Percentiles rank a stretch among this genome's conserved stretches.
phyloP scores from a whole-genome alignment of 2,797 vertebrate genomes.

The Diglossa cyanea region DNA sequence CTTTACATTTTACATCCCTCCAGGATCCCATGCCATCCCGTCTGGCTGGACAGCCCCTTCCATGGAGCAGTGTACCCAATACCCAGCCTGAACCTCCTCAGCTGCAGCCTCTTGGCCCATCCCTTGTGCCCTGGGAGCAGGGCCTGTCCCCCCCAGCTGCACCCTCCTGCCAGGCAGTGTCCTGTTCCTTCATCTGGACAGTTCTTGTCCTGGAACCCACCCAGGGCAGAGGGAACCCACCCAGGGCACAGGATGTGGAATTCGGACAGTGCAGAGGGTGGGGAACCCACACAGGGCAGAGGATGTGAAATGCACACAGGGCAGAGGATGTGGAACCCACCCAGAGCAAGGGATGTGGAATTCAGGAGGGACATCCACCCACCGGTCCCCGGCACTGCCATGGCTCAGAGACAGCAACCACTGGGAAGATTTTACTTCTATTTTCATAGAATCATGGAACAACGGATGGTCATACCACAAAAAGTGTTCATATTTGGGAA shows the following conservation, averaged over 20 bases:
- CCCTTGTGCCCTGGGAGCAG: not conserved
- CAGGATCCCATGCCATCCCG: not conserved
- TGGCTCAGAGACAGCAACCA: rapidly evolving
- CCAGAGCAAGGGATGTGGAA: rapidly evolving
- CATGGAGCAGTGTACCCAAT: not conserved
- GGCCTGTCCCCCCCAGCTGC: not conserved
- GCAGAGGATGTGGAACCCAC: not conserved
- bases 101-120: not conserved
- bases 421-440: not conserved
- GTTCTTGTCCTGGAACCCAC: not conserved
- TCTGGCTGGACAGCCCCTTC: no score
- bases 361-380: rapidly evolving
- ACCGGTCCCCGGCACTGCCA: not conserved
- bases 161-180: not conserved
- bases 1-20: not conserved
- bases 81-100: not conserved
- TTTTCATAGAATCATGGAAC: not conserved
- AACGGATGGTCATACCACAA: rapidly evolving
- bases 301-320: rapidly evolving
- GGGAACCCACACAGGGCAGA: no score
- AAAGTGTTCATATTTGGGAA: no score
- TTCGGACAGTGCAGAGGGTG: rapidly evolving
- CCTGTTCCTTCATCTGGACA: no score
- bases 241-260: not conserved
- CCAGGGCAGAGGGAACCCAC: not conserved